These are phyloP conservation scores for Jacana jacana DNA, from an alignment of 2,113 vertebrate genomes.

Conservation along the genomic window DNA sequence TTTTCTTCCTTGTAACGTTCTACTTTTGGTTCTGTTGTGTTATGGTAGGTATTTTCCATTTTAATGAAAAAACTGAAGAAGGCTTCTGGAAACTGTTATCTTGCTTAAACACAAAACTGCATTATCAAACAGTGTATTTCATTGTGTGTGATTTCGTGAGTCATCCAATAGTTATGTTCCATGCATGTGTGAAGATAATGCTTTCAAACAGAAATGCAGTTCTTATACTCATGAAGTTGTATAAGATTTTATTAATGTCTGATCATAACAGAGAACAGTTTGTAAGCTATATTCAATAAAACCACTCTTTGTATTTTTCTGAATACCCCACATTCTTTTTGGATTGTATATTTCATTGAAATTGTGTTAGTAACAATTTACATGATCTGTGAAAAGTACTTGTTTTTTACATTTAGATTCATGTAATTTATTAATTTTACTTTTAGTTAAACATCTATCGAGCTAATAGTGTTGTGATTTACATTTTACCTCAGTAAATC, in stretches of 20 bases:
- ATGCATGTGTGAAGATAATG: neutral
- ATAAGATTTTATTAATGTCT: slow-evolving; percentile 1
- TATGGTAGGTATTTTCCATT: neutral
- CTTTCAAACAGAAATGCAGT: neutral
- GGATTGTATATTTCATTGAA: neutral
- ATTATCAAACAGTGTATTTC: neutral
- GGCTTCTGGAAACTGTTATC: neutral
- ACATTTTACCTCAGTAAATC: neutral
- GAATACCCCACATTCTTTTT: neutral
- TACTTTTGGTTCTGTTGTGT: neutral
- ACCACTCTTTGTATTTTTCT: slow-evolving; percentile 6
- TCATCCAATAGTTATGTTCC: slow-evolving; percentile 6
- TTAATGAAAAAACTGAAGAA: neutral
- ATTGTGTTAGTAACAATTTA: neutral
- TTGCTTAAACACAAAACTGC: neutral
- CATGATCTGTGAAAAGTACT: neutral
- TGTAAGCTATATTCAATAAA: slow-evolving; percentile 9
- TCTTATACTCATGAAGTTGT: neutral
- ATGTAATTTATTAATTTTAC: neutral
- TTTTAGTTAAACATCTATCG: neutral
- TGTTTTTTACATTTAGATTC: neutral
- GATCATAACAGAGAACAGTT: neutral
- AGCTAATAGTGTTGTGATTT: neutral
- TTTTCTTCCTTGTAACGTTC: neutral
- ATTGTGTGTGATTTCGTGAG: neutral